phyloP scores from a whole-genome alignment of 2,797 vertebrate genomes.

The Tokudaia muenninki region DNA sequence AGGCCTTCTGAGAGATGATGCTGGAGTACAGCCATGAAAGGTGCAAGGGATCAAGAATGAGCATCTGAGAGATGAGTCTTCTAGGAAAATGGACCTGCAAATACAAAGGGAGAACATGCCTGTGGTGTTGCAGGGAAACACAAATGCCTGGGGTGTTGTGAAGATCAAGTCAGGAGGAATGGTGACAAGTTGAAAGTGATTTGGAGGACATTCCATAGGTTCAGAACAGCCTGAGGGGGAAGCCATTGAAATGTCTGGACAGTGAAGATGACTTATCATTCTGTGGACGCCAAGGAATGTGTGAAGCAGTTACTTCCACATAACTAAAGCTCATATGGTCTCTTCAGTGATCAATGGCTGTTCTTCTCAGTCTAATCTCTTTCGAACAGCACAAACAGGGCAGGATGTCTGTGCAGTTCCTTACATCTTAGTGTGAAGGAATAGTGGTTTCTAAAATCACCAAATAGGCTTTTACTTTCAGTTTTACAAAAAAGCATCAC shows the following conservation, averaged over 20 bases:
- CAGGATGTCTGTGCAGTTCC: background rate
- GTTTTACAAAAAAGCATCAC: background rate
- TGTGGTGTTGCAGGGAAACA: background rate
- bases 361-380: background rate
- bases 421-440: background rate
- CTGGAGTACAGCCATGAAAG: background rate
- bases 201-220: background rate
- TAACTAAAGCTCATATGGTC: background rate
- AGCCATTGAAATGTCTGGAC: background rate
- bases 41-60: background rate
- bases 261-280: background rate
- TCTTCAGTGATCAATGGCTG: background rate
- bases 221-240: background rate
- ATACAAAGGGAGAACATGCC: background rate
- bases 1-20: background rate
- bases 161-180: background rate
- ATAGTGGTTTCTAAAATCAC: background rate
- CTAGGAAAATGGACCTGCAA: background rate
- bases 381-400: background rate
- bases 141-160: background rate
- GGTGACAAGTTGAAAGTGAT: background rate
- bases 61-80: background rate
- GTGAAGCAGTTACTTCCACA: background rate
- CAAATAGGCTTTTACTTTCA: background rate
- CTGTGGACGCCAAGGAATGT: background rate